Conservation (phyloP, 2,113 vertebrate species). For the Saccopteryx bilineata region DNA sequence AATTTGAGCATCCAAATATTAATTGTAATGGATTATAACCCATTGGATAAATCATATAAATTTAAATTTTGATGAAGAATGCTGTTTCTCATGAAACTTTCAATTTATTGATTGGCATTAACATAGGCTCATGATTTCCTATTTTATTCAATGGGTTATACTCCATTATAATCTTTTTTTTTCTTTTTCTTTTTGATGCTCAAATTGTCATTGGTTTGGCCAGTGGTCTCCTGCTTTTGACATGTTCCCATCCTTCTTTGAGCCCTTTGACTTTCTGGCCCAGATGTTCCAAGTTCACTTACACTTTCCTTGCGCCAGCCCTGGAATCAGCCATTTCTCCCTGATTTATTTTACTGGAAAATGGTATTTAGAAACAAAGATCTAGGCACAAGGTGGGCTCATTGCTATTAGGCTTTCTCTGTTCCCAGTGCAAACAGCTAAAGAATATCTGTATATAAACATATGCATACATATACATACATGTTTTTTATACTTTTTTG, state of each 20-base stretch:
- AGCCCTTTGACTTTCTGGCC: constrained; percentile 2
- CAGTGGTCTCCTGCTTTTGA: not conserved
- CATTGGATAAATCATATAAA: not conserved
- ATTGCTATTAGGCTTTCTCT: not conserved
- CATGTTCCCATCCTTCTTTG: not conserved
- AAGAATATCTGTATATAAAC: not conserved
- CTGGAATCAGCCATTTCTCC: not conserved
- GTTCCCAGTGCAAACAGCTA: not conserved
- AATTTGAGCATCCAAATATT: not conserved
- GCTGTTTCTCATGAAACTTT: not conserved
- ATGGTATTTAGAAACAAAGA: constrained; percentile 17
- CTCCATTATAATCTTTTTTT: not conserved
- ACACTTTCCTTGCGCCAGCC: not conserved
- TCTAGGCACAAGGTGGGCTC: not conserved
- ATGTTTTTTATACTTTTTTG: not conserved
- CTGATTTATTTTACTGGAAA: not conserved
- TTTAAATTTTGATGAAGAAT: constrained; percentile 21
- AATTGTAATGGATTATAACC: constrained; percentile 7
- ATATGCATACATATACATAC: not conserved
- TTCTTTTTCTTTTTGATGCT: constrained; percentile 4
- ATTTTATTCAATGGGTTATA: not conserved
- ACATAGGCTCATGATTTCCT: not conserved
- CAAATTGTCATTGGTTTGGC: not conserved
- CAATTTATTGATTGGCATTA: not conserved
- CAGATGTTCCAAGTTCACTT: not conserved